Conservation (phyloP, 23 tunicate species). For the Styela clava region DNA sequence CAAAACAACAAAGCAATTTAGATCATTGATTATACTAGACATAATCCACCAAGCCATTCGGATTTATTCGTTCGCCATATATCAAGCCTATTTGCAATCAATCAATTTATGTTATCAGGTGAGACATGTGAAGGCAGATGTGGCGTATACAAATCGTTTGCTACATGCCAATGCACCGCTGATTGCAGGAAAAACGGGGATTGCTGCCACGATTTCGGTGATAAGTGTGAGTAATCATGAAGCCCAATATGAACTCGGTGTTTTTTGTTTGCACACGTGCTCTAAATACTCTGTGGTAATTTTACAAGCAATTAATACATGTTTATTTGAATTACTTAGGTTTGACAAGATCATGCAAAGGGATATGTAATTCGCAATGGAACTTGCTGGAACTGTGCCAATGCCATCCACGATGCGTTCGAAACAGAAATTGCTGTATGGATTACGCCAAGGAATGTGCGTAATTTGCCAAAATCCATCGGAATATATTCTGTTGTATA, state of each 20-base stretch:
- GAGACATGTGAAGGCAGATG: constrained; percentile 4
- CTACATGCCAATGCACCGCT: constrained; percentile 18
- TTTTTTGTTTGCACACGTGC: background rate
- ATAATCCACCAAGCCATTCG: too few relatives aligned
- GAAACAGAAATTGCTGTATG: constrained; percentile 1
- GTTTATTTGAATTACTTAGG: background rate
- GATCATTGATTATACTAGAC: too few relatives aligned
- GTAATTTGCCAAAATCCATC: background rate
- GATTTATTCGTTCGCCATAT: too few relatives aligned
- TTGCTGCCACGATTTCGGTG: constrained; percentile 1
- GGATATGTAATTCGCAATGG: background rate
- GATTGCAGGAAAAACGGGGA: background rate
- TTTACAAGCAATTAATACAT: too few relatives aligned
- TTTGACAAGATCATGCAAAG: constrained; percentile 17
- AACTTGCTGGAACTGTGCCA: background rate
- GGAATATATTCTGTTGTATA: background rate
- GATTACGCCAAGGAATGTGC: constrained; percentile 9
- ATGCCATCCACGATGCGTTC: background rate
- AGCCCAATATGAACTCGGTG: background rate
- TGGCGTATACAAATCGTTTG: background rate
- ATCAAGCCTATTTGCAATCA: too few relatives aligned
- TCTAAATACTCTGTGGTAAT: background rate
- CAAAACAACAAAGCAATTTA: too few relatives aligned
- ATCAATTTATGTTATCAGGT: constrained; percentile 5
- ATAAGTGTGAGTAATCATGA: background rate